These are phyloP conservation scores for Macrophya alboannulata DNA, from an alignment of 2,888 invertebrate genomes.

Conservation along the genomic window DNA sequence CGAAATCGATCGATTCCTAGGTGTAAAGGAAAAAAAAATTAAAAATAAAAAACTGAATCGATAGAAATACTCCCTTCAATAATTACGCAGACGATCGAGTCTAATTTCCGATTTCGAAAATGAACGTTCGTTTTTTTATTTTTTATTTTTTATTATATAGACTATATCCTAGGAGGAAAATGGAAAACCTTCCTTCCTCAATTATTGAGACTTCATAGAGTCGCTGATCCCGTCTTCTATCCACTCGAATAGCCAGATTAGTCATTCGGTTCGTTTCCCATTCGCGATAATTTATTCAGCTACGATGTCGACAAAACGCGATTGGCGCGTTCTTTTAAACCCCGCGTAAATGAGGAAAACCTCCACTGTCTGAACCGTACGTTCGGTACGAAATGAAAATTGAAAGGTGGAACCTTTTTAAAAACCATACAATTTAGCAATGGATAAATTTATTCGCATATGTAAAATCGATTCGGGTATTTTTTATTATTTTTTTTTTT, in stretches of 20 bases:
- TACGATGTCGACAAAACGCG: conserved; percentile 18
- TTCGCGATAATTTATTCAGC: neutral
- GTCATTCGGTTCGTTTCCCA: neutral
- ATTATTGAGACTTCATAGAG: neutral
- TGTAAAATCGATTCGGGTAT: too few relatives aligned
- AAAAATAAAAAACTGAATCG: too few relatives aligned
- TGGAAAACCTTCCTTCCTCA: neutral
- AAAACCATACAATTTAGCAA: too few relatives aligned
- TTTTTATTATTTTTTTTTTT: too few relatives aligned
- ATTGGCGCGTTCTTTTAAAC: neutral
- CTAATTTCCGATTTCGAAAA: neutral
- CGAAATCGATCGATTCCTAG: too few relatives aligned
- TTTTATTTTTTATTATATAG: neutral
- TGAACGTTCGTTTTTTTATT: neutral
- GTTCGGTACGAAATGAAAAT: neutral
- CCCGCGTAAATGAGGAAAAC: neutral
- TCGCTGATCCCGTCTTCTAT: neutral
- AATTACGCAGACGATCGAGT: neutral
- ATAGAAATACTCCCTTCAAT: too few relatives aligned
- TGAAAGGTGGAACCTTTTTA: neutral
- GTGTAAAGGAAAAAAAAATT: too few relatives aligned
- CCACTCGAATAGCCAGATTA: neutral
- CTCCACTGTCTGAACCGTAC: neutral
- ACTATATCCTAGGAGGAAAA: neutral
- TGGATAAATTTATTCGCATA: too few relatives aligned